These are phyloP conservation scores for Furcifer pardalis DNA, from an alignment of 2,797 vertebrate genomes.

Conservation along the genomic window DNA sequence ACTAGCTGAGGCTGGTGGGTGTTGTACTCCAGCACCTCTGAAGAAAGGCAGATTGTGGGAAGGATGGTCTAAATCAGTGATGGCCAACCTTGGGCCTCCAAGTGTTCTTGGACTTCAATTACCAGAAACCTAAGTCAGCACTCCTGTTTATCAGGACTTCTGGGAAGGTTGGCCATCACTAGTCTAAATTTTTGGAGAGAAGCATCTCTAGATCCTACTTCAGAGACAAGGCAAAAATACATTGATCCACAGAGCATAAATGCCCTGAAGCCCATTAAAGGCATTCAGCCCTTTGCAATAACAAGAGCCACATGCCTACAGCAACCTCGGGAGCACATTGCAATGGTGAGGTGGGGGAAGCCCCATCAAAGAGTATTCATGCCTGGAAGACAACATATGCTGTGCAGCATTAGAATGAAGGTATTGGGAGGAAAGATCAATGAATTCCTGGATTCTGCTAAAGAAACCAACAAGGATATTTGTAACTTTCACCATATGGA, in stretches of 20 bases:
- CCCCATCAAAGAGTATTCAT: background rate
- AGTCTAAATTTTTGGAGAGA: background rate
- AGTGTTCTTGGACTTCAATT: too few relatives aligned
- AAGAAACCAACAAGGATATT: background rate
- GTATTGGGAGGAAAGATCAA: background rate
- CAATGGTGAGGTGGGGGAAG: too few relatives aligned
- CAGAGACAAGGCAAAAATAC: background rate
- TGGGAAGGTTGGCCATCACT: too few relatives aligned
- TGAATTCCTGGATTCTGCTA: background rate
- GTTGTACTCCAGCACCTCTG: background rate
- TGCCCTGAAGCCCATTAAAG: conserved; percentile 20
- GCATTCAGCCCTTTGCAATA: conserved; percentile 2
- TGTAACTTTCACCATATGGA: background rate
- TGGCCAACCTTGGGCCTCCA: too few relatives aligned
- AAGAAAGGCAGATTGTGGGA: background rate
- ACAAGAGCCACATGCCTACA: background rate
- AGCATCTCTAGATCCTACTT: background rate
- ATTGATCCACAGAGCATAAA: background rate
- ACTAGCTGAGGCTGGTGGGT: background rate
- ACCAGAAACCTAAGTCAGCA: too few relatives aligned
- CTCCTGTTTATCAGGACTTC: too few relatives aligned
- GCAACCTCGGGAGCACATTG: background rate
- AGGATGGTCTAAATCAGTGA: background rate
- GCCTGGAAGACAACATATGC: background rate
- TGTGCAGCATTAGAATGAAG: background rate